phyloP scores from a whole-genome alignment of 1,140 invertebrate species.

The Trialeurodes vaporariorum region DNA sequence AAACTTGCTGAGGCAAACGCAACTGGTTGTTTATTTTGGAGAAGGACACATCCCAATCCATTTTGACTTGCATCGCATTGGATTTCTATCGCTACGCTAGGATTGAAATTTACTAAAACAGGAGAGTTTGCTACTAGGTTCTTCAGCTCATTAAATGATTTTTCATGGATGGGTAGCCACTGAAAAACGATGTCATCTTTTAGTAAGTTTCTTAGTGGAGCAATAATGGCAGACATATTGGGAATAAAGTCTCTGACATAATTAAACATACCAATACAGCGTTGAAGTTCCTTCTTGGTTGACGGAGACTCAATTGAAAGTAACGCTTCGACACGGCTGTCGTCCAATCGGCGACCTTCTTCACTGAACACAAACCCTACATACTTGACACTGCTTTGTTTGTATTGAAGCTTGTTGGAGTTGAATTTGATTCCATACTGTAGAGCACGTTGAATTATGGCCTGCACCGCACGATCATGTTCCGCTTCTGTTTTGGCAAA shows the following conservation, averaged over 20 bases:
- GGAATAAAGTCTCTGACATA: conserved; percentile 27
- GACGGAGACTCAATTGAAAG: conserved; percentile 26
- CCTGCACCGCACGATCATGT: conserved; percentile 13
- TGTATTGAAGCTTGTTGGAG: conserved; percentile 28
- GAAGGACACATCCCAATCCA: conserved; percentile 24
- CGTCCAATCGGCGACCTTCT: conserved; percentile 29
- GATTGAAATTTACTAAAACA: too few species aligned
- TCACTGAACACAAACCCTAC: conserved; percentile 30
- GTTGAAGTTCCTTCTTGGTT: conserved; percentile 27
- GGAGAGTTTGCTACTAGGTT: too few species aligned
- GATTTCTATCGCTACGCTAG: conserved; percentile 20
- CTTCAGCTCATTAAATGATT: too few species aligned
- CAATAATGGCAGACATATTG: conserved; percentile 17
- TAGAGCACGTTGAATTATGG: conserved; percentile 13
- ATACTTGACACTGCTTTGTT: conserved; percentile 22
- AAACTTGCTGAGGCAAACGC: too few species aligned
- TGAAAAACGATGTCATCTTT: conserved; percentile 17
- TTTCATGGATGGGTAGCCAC: conserved; percentile 22
- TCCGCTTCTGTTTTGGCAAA: conserved; percentile 5
- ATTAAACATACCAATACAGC: conserved; percentile 31
- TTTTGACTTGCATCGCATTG: conserved; percentile 30
- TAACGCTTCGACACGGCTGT: conserved; percentile 32
- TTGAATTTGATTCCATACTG: conserved; percentile 29
- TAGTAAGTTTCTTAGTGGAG: conserved; percentile 18
- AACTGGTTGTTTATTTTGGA: too few species aligned